These are phyloP conservation scores for Crambe crambe DNA, from an alignment of 37 sponge, comb jelly and placozoan genomes.

Conservation along the genomic window DNA sequence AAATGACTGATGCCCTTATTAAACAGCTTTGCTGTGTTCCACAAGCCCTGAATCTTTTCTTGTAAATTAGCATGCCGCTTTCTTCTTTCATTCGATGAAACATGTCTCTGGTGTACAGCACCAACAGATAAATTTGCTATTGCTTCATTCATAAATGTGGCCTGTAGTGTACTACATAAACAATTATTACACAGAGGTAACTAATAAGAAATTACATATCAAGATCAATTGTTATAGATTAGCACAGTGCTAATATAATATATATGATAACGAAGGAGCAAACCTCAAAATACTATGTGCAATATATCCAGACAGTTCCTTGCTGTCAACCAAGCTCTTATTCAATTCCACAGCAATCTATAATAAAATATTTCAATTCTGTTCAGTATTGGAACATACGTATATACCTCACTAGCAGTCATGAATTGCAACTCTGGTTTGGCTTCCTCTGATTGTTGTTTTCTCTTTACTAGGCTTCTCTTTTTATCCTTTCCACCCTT, in stretches of 20 bases:
- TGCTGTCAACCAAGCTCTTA: conserved; percentile 16
- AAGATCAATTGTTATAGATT: too few relatives aligned
- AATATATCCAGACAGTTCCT: not conserved
- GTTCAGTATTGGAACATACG: too few relatives aligned
- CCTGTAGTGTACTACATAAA: conserved; percentile 11
- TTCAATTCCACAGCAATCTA: conserved; percentile 9
- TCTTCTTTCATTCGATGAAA: conserved; percentile 23
- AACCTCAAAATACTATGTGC: conserved; percentile 8
- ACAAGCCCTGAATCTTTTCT: conserved; percentile 60
- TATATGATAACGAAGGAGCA: too few relatives aligned
- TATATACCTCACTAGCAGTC: not conserved
- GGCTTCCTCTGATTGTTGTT: not conserved
- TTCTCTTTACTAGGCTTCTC: not conserved
- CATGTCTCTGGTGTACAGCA: not conserved
- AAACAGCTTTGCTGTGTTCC: conserved; percentile 60
- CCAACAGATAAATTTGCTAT: not conserved
- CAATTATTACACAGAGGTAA: too few relatives aligned
- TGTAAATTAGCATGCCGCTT: conserved; percentile 48
- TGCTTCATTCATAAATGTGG: conserved; percentile 8
- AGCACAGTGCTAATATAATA: too few relatives aligned
- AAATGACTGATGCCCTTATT: conserved; percentile 64
- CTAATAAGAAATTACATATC: too few relatives aligned
- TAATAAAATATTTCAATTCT: too few relatives aligned
- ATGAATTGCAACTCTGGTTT: not conserved
- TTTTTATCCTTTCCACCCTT: not conserved